These are phyloP conservation scores for Halichoeres trimaculatus DNA, from an alignment of 2,113 vertebrate species.

Conservation along the genomic window DNA sequence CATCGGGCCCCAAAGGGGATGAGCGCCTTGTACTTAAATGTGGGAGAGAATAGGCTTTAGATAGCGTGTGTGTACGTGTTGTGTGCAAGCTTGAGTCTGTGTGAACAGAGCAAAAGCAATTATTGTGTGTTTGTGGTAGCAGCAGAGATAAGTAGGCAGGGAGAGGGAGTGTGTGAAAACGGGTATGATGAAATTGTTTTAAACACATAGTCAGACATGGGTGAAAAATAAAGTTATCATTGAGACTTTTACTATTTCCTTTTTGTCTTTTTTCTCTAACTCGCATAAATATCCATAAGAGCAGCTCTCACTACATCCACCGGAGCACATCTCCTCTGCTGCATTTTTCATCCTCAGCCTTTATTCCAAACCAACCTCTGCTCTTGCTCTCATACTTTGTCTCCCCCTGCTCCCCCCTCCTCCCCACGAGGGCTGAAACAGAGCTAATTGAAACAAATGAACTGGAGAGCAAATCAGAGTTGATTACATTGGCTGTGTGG, in stretches of 20 bases:
- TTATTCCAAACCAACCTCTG: constrained; percentile 23
- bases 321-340: constrained; percentile 11
- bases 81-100: neutral
- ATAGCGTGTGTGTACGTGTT: constrained; percentile 11
- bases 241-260: neutral
- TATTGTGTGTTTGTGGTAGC: constrained; percentile 21
- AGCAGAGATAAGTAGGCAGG: constrained; percentile 8
- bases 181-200: neutral
- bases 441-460: constrained; percentile 82
- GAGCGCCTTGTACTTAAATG: constrained; percentile 51
- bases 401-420: constrained; percentile 24
- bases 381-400: constrained; percentile 27
- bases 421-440: constrained; percentile 69
- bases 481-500: constrained; percentile 68
- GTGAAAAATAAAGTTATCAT: constrained; percentile 3
- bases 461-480: constrained; percentile 72
- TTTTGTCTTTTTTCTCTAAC: neutral
- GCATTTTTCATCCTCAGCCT: constrained; percentile 5
- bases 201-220: neutral
- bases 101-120: constrained; percentile 24
- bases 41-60: constrained; percentile 23
- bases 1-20: constrained; percentile 61
- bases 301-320: constrained; percentile 9
- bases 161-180: neutral
- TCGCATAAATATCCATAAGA: neutral